Evolutionary conservation across 2,888 invertebrate genomes (phyloP), one percentile per base, ranked within the genome.

Genomic region (Bugulina stolonifera): DNA sequence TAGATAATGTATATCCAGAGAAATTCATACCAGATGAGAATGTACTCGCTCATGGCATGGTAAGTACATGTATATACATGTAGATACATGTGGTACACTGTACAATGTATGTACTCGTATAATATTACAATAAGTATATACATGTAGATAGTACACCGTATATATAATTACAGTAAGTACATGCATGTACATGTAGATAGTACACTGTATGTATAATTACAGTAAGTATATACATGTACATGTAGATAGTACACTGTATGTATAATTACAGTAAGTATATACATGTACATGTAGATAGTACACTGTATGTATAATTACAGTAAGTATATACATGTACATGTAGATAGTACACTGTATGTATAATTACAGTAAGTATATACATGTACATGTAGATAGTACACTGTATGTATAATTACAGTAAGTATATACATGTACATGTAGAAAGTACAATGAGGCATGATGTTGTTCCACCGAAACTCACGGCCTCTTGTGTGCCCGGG

Each of bases 11-110:
- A 1, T 93, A 93, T 84, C 91, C 90, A 34, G 92, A 94, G 82
- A 95, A 95, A 85, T 96, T 93, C 82, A 89, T 95, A 70, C 91
- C 92, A 0, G 93, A 93, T 72, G 89, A 92, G 79, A 89, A 93
- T 81, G 91, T 92, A 0, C 86, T 87, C 72, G 90, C 89, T 0
- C 92, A 90, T 84, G 95, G 95, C 1, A 70, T 69, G 73, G 73
- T 73, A 43, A 71, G 70, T 57, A 5, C 5, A n/a, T n/a, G 43
- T 43, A 18, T 43, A 43, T 43, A 10, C 43, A n/a, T n/a, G n/a
- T n/a, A n/a, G n/a, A n/a, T n/a, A n/a, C n/a, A n/a, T n/a, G n/a
- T n/a, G n/a, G n/a, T n/a, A n/a, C n/a, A n/a, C n/a, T n/a, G n/a
- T n/a, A n/a, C n/a, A n/a, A n/a, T n/a, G n/a, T n/a, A n/a, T n/a